These are phyloP conservation scores for Xylota sylvarum DNA, from an alignment of 2,888 invertebrate species.

Conservation along the genomic window DNA sequence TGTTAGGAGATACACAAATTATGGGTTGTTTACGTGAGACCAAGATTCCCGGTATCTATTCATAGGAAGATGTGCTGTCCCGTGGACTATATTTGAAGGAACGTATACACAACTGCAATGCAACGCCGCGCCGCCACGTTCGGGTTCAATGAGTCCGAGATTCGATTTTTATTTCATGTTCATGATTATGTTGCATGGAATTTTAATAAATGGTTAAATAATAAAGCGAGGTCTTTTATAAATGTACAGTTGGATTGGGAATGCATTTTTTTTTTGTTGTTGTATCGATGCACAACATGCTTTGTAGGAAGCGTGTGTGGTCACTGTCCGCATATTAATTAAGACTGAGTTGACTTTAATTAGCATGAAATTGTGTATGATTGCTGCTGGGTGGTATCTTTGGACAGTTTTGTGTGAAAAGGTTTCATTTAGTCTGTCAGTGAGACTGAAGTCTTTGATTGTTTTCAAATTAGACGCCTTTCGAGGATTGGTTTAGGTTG, in stretches of 20 bases:
- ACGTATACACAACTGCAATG: not conserved
- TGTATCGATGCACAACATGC: conserved; percentile 21
- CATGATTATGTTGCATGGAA: conserved; percentile 10
- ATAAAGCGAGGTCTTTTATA: conserved; percentile 49
- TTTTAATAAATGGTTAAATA: conserved; percentile 48
- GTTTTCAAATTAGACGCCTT: not conserved
- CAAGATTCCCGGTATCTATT: conserved; percentile 37
- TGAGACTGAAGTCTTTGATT: not conserved
- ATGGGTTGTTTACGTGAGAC: conserved; percentile 60
- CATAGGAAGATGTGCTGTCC: conserved; percentile 30
- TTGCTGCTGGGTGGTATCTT: conserved; percentile 35
- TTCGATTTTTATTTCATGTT: conserved; percentile 23
- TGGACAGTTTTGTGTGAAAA: conserved; percentile 20
- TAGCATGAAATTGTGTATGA: conserved; percentile 50
- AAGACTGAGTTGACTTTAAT: conserved; percentile 71
- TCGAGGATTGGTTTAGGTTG: too few relatives aligned
- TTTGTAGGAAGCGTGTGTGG: conserved; percentile 37
- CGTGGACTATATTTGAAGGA: conserved; percentile 39
- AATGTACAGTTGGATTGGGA: conserved; percentile 35
- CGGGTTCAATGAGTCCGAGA: conserved; percentile 57
- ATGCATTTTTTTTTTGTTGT: conserved; percentile 42
- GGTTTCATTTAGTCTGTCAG: conserved; percentile 24
- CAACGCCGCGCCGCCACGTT: conserved; percentile 12
- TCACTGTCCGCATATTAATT: conserved; percentile 57
- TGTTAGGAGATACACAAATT: conserved; percentile 66